Percentiles rank a stretch among this genome's conserved stretches.
Evolutionary conservation across 2,797 vertebrate species (phyloP).

Genomic region (Sternarchorhynchus goeldii): DNA sequence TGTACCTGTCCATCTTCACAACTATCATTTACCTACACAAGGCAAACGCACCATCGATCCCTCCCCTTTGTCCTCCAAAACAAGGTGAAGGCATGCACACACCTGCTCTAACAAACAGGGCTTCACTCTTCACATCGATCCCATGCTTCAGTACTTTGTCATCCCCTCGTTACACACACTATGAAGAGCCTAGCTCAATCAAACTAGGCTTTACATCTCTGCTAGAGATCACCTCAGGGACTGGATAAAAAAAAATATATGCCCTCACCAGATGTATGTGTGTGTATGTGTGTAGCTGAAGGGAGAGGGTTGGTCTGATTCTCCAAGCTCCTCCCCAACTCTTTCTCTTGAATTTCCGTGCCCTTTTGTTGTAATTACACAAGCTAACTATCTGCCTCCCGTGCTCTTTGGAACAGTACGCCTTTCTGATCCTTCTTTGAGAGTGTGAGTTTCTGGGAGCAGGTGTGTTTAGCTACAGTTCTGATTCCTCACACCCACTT

Average conservation of each 20-base stretch:
- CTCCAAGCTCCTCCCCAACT: slow-evolving; percentile 1
- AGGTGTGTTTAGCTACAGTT: slow-evolving; percentile 6
- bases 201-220: slow-evolving; percentile 44
- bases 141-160: slow-evolving; percentile 65
- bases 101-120: slow-evolving; percentile 54
- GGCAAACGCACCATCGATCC: slow-evolving; percentile 71
- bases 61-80: slow-evolving; percentile 51
- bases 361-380: slow-evolving; percentile 31
- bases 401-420: slow-evolving; percentile 27
- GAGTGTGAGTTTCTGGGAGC: slow-evolving; percentile 13
- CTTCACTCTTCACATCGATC: slow-evolving; percentile 64
- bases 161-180: slow-evolving; percentile 58
- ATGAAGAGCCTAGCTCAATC: slow-evolving; percentile 44
- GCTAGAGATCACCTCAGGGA: slow-evolving; percentile 50
- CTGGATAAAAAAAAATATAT: slow-evolving; percentile 24
- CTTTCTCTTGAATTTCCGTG: not conserved
- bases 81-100: slow-evolving; percentile 49
- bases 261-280: not conserved
- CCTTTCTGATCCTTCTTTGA: slow-evolving; percentile 19
- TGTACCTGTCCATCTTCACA: slow-evolving; percentile 64
- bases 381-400: not conserved
- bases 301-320: not conserved
- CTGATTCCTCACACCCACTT: not conserved
- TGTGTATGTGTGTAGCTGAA: not conserved
- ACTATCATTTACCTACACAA: slow-evolving; percentile 75